A percentile compares a stretch with the other conserved stretches of the same genome.
phyloP scores from a whole-genome alignment of 2,113 vertebrate species.

The Tetraodon nigroviridis region DNA sequence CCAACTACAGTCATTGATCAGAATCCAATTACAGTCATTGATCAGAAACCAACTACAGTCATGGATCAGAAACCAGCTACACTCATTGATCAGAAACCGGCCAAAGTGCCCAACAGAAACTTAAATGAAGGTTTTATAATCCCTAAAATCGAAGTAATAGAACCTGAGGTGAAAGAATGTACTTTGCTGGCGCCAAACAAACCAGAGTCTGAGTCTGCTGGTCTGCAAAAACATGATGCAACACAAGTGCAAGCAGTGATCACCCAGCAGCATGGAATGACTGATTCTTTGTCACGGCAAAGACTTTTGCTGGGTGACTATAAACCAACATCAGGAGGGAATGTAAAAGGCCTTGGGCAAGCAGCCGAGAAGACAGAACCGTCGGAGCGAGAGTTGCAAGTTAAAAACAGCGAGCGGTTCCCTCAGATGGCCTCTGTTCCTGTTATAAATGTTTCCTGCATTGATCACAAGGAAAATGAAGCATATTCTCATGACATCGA shows the following conservation, averaged over 20 bases:
- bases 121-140: conserved; percentile 42
- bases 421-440: conserved; percentile 52
- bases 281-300: conserved; percentile 18
- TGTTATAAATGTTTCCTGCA: conserved; percentile 59
- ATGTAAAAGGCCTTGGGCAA: conserved; percentile 44
- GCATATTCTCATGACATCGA: background rate
- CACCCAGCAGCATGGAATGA: conserved; percentile 8
- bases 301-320: conserved; percentile 34
- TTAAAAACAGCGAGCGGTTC: conserved; percentile 11
- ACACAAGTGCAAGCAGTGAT: conserved; percentile 23
- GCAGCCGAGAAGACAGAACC: conserved; percentile 20
- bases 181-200: conserved; percentile 42
- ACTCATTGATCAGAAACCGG: too few relatives aligned
- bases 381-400: background rate
- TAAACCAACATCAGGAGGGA: conserved; percentile 11
- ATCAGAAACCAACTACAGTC: too few relatives aligned
- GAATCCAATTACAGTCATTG: too few relatives aligned
- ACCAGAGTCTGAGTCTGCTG: conserved; percentile 19
- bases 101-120: conserved; percentile 18
- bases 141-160: conserved; percentile 56
- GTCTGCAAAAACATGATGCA: conserved; percentile 43
- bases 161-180: conserved; percentile 51
- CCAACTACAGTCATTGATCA: too few relatives aligned
- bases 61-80: too few relatives aligned
- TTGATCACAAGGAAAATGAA: conserved; percentile 44